Percentiles rank a stretch among this genome's conserved stretches.
Conservation (phyloP, 2,113 vertebrate species). For the Fulica atra region DNA sequence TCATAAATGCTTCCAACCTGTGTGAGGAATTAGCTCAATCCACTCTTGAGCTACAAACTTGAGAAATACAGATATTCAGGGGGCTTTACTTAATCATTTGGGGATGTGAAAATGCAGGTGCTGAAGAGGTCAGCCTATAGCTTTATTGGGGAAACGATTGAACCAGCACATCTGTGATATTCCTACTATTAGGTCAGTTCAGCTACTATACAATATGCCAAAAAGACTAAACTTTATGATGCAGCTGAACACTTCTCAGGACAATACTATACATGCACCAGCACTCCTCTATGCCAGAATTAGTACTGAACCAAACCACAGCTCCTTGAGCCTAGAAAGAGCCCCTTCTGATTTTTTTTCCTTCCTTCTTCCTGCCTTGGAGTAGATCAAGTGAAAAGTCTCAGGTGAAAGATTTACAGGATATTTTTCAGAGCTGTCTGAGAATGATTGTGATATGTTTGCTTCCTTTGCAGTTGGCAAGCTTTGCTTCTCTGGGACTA, state of each 20-base stretch:
- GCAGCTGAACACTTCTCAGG: not conserved
- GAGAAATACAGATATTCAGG: not conserved
- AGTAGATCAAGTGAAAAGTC: not conserved
- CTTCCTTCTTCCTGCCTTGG: not conserved
- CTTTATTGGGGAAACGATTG: not conserved
- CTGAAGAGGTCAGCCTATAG: not conserved
- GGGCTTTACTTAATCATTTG: not conserved
- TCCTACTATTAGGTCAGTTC: not conserved
- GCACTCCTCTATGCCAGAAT: not conserved
- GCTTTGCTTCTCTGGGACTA: not conserved
- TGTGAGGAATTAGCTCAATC: not conserved
- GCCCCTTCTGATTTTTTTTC: not conserved
- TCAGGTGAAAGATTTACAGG: not conserved
- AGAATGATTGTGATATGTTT: not conserved
- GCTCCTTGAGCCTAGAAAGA: not conserved
- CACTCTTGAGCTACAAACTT: not conserved
- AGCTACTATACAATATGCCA: not conserved
- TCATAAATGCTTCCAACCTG: not conserved
- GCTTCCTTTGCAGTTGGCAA: not conserved
- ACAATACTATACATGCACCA: rapidly evolving
- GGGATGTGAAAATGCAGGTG: not conserved
- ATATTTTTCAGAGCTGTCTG: not conserved
- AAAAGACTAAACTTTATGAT: not conserved
- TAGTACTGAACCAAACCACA: not conserved
- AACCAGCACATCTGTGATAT: not conserved